phyloP scores from a whole-genome alignment of 2,797 vertebrate genomes.

The Molothrus ater region DNA sequence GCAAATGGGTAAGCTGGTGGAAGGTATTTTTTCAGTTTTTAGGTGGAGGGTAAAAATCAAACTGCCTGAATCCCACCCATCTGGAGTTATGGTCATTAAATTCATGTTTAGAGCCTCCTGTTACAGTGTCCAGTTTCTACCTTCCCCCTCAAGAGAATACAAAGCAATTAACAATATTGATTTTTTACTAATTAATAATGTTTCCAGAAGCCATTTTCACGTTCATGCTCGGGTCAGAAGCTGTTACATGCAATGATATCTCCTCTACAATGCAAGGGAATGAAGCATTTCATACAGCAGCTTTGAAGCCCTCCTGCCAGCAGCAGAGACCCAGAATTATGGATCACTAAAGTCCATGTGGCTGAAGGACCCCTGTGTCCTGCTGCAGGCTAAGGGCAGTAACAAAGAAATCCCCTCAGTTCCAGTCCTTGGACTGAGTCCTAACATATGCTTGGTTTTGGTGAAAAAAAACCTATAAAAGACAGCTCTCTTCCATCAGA shows the following conservation, averaged over 20 bases:
- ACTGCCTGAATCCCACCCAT: neutral
- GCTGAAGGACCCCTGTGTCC: neutral
- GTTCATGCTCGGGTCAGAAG: neutral
- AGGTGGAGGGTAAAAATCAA: neutral
- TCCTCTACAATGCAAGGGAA: neutral
- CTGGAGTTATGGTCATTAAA: neutral
- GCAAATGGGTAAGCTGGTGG: slow-evolving; percentile 58
- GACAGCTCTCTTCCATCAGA: neutral
- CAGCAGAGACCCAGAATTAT: neutral
- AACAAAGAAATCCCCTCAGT: neutral
- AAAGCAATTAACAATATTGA: neutral
- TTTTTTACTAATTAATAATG: neutral
- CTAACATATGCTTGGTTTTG: neutral
- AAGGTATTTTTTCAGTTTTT: neutral
- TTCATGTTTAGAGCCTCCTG: neutral
- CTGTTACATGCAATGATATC: neutral
- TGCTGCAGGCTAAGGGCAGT: neutral
- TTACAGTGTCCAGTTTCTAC: neutral
- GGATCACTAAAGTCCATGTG: neutral
- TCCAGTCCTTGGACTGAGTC: neutral
- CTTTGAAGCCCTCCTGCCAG: neutral
- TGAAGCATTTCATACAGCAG: neutral
- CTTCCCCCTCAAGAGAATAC: neutral
- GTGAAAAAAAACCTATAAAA: neutral
- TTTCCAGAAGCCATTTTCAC: neutral